A percentile compares a stretch with the other conserved stretches of the same genome.
These are phyloP conservation scores for Anthoptus insignis DNA, from an alignment of 2,888 invertebrate species.

Conservation along the genomic window DNA sequence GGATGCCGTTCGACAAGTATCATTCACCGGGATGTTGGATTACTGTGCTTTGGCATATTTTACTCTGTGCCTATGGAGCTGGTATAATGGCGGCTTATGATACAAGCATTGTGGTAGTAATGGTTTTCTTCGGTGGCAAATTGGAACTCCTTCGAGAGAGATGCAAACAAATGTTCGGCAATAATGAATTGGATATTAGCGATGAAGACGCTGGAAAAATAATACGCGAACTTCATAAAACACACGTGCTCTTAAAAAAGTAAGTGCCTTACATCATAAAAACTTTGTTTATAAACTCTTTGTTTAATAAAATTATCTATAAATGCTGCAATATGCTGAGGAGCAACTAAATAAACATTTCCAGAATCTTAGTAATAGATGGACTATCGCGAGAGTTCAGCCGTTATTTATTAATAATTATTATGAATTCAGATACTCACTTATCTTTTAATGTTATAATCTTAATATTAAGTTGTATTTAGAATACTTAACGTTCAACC, in stretches of 20 bases:
- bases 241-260: constrained; percentile 67
- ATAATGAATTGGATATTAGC: constrained; percentile 45
- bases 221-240: constrained; percentile 63
- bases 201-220: constrained; percentile 53
- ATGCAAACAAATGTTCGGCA: constrained; percentile 66
- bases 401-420: too few relatives aligned
- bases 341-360: too few relatives aligned
- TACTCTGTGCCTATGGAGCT: constrained; percentile 65
- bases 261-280: constrained; percentile 60
- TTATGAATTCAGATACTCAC: too few relatives aligned
- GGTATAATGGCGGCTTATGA: constrained; percentile 70
- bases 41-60: constrained; percentile 65
- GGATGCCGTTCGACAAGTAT: constrained; percentile 75
- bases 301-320: too few relatives aligned
- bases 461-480: too few relatives aligned
- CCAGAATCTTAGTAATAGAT: too few relatives aligned
- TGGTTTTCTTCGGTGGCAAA: constrained; percentile 76
- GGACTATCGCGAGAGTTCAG: too few relatives aligned
- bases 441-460: too few relatives aligned
- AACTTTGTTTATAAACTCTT: too few relatives aligned
- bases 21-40: constrained; percentile 70
- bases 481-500: too few relatives aligned
- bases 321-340: too few relatives aligned
- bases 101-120: constrained; percentile 62
- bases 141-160: constrained; percentile 68